phyloP scores from a whole-genome alignment of 1,140 invertebrate species.

The Drosophila chauvacae region DNA sequence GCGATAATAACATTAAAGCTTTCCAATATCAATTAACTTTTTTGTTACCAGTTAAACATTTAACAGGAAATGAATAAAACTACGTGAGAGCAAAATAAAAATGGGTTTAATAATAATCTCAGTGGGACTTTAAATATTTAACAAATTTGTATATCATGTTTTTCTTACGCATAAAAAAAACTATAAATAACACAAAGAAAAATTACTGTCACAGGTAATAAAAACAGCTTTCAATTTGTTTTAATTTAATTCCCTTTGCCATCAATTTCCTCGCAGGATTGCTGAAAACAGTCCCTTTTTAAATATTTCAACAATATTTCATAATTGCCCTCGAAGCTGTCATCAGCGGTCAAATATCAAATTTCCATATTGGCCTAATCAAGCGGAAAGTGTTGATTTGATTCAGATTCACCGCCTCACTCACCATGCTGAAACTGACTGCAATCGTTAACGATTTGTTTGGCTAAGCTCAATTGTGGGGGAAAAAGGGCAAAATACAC shows the following conservation, averaged over 20 bases:
- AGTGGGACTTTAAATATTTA: neutral
- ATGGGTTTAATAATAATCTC: neutral
- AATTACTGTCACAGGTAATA: neutral
- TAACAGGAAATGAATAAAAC: neutral
- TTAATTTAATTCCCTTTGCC: neutral
- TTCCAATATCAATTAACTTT: neutral
- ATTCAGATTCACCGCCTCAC: constrained; percentile 44
- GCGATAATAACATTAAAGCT: neutral
- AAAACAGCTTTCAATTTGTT: neutral
- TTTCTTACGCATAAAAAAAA: neutral
- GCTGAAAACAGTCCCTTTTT: constrained; percentile 2
- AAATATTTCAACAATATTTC: constrained; percentile 34
- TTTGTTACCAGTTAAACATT: neutral
- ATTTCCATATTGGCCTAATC: constrained; percentile 58
- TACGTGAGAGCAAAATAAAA: neutral
- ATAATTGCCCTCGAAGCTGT: constrained; percentile 34
- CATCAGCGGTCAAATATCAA: constrained; percentile 38
- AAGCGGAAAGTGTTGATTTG: constrained; percentile 67
- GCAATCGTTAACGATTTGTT: constrained; percentile 76
- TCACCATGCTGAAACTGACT: constrained; percentile 22
- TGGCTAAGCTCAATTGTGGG: constrained; percentile 28
- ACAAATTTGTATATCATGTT: neutral
- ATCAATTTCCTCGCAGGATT: neutral
- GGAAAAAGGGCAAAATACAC: constrained; percentile 28
- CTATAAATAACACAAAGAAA: neutral